Evolutionary conservation across 2,113 vertebrate genomes (phyloP).

Genomic region (Piliocolobus tephrosceles): DNA sequence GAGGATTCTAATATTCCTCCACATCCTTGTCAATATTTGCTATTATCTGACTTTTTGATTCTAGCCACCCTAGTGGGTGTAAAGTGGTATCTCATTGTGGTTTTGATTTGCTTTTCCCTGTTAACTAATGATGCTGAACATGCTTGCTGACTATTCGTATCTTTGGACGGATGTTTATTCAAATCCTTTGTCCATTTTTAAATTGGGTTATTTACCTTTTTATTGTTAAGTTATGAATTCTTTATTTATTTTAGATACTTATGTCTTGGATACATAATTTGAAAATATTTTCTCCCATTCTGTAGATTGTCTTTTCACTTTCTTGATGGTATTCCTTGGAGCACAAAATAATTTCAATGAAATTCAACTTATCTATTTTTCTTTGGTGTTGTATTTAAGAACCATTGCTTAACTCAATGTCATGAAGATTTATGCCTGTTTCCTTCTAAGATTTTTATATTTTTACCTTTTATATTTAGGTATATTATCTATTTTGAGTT

Average conservation of each 20-base stretch:
- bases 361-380: neutral
- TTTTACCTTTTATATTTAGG: neutral
- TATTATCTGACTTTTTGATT: neutral
- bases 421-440: neutral
- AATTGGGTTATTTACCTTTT: neutral
- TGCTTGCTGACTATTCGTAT: neutral
- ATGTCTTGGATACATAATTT: neutral
- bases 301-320: neutral
- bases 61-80: neutral
- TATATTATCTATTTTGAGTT: neutral
- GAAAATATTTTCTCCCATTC: neutral
- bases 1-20: neutral
- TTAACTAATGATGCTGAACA: neutral
- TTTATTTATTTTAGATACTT: neutral
- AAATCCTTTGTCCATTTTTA: neutral
- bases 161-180: neutral
- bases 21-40: neutral
- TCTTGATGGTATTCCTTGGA: neutral
- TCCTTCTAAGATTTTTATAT: neutral
- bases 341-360: neutral
- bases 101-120: slow-evolving; percentile 10
- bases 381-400: neutral
- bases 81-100: neutral
- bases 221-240: neutral
- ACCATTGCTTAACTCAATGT: neutral